A percentile compares a stretch with the other conserved stretches of the same genome.
Conservation (phyloP, 2,113 vertebrate genomes). For the Siniperca chuatsi region DNA sequence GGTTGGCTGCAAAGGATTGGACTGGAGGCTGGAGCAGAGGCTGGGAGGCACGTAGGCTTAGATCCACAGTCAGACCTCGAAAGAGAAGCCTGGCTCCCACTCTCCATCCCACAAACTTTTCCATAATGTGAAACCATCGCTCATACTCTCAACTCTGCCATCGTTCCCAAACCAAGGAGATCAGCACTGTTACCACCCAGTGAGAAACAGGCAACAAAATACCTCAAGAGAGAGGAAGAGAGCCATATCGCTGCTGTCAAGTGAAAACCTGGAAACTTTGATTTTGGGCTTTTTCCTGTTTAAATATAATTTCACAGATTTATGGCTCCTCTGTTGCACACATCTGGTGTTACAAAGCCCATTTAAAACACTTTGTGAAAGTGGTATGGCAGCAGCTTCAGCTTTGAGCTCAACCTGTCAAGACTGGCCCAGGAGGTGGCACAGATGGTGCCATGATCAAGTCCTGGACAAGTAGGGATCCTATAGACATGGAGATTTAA, state of each 20-base stretch:
- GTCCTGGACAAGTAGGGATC: neutral
- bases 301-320: constrained; percentile 37
- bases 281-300: constrained; percentile 34
- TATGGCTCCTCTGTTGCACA: constrained; percentile 13
- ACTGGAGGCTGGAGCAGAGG: constrained; percentile 8
- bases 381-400: constrained; percentile 19
- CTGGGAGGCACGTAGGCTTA: constrained; percentile 27
- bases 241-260: constrained; percentile 5
- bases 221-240: constrained; percentile 22
- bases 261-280: constrained; percentile 22
- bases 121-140: constrained; percentile 64
- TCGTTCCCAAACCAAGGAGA: constrained; percentile 54
- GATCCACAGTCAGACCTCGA: constrained; percentile 45
- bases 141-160: constrained; percentile 48
- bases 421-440: neutral
- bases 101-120: constrained; percentile 70
- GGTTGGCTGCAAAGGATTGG: constrained; percentile 20
- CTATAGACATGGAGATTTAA: neutral
- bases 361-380: constrained; percentile 23
- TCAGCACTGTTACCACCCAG: constrained; percentile 53
- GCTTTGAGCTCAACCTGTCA: constrained; percentile 4
- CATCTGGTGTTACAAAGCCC: constrained; percentile 14
- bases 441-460: constrained; percentile 13
- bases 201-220: constrained; percentile 36
- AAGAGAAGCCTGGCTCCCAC: constrained; percentile 56